Evolutionary conservation across 2,888 invertebrate species (phyloP), one percentile per base, ranked within the genome.

Genomic region (Coelinius sp.): DNA sequence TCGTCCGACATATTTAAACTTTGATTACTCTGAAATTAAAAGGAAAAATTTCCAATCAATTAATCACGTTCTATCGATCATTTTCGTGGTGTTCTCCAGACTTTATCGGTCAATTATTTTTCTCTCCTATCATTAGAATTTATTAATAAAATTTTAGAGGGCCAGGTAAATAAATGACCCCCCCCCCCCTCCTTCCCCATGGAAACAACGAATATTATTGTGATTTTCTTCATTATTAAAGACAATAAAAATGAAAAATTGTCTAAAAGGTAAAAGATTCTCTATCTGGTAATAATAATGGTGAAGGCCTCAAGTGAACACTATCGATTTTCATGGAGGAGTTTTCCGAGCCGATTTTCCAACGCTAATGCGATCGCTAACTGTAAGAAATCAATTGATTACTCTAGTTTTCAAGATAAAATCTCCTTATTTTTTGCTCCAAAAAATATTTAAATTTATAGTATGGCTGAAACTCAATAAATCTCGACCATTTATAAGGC

Each of bases 1-100:
- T 88, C 87, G 81, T 88, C 88, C 65, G 88, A 88, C 88, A 88
- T 88, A 52, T 78, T 82, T 71, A 68, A 62, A 73, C 27, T 59
- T 53, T 64, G 73, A 53, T 71, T 70, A 68, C 64, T 72, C 77
- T 81, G 72, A 20, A 72, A 46, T 68, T 59, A 10, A 31, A 68
- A 17, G 38, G 10, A 25, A 5, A 62, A 8, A 41, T 56, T 44
- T 1, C 25, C 7, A 68, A 68, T 41, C 41, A 41, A 41, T n/a
- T 41, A 8, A 41, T 24, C 14, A 53, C 20, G 7, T 12, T 31
- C 17, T 25, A 14, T 44, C 10, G 2, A 44, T 44, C 14, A 44
- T 4, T 44, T 44, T n/a, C 35, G 10, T n/a, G 10, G 35, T 35
- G 8, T 8, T 35, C 1, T 35, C 8, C 1, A 6, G 10, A 35